phyloP scores from a whole-genome alignment of 2,113 vertebrate genomes.

The Paratilapia polleni region DNA sequence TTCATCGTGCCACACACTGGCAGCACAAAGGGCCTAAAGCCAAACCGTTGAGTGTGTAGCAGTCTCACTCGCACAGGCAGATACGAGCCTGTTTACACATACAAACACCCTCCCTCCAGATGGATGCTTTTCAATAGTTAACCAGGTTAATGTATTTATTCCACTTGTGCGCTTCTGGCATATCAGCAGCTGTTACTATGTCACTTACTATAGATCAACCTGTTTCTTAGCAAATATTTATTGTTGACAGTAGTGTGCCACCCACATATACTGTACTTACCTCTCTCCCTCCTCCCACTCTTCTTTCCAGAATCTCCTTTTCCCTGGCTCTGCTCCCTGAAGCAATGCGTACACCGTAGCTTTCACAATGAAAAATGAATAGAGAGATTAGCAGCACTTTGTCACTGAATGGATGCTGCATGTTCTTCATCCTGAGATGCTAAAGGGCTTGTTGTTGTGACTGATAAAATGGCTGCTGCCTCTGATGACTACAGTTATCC shows the following conservation, averaged over 20 bases:
- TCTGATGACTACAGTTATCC: slow-evolving; percentile 42
- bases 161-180: slow-evolving; percentile 15
- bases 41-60: neutral
- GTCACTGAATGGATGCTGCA: slow-evolving; percentile 40
- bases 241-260: slow-evolving; percentile 19
- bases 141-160: slow-evolving; percentile 57
- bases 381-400: slow-evolving; percentile 61
- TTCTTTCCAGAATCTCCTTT: slow-evolving; percentile 24
- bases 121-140: slow-evolving; percentile 43
- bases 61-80: neutral
- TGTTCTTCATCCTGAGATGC: slow-evolving; percentile 37
- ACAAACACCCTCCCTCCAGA: slow-evolving; percentile 16
- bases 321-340: slow-evolving; percentile 20
- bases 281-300: neutral
- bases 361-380: slow-evolving; percentile 62
- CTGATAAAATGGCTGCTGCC: slow-evolving; percentile 56
- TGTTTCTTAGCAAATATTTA: slow-evolving; percentile 11
- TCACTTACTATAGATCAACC: slow-evolving; percentile 38
- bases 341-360: slow-evolving; percentile 16
- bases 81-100: neutral
- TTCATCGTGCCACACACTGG: neutral
- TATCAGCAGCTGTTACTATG: slow-evolving; percentile 40
- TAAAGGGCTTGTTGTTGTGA: slow-evolving; percentile 52
- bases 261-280: neutral
- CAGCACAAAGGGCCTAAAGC: slow-evolving; percentile 27